These are phyloP conservation scores for Zingel zingel DNA, from an alignment of 2,113 vertebrate genomes.

Conservation along the genomic window DNA sequence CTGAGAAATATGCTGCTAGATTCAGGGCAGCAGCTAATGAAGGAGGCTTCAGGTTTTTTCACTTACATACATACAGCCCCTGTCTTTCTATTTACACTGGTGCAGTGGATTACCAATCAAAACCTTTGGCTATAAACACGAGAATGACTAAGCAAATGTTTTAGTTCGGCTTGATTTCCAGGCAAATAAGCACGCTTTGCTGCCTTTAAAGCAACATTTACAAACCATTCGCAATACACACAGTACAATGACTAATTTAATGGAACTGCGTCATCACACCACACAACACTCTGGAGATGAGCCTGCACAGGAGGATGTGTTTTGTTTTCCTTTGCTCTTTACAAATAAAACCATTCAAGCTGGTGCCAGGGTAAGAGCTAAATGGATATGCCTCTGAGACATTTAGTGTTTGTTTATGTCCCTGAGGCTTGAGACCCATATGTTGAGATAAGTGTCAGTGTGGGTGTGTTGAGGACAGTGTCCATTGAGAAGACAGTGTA, in stretches of 20 bases:
- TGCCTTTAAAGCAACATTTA: slow-evolving; percentile 57
- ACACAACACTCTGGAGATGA: slow-evolving; percentile 43
- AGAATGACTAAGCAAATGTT: slow-evolving; percentile 67
- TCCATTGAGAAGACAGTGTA: slow-evolving; percentile 19
- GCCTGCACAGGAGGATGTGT: slow-evolving; percentile 44
- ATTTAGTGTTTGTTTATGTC: slow-evolving; percentile 68
- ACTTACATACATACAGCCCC: not conserved
- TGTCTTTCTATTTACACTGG: slow-evolving; percentile 20
- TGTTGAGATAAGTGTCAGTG: slow-evolving; percentile 62
- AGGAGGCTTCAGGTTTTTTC: slow-evolving; percentile 23
- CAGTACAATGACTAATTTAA: slow-evolving; percentile 45
- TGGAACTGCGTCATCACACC: slow-evolving; percentile 62
- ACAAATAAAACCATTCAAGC: slow-evolving; percentile 65
- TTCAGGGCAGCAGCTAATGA: slow-evolving; percentile 4
- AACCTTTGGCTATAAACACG: slow-evolving; percentile 54
- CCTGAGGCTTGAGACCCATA: slow-evolving; percentile 25
- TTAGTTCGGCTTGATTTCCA: slow-evolving; percentile 68
- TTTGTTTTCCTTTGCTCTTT: slow-evolving; percentile 48
- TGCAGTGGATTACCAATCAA: slow-evolving; percentile 40
- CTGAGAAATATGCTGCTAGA: slow-evolving; percentile 1
- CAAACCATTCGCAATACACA: slow-evolving; percentile 50
- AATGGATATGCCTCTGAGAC: slow-evolving; percentile 57
- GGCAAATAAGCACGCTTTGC: slow-evolving; percentile 58
- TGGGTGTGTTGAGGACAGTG: slow-evolving; percentile 27
- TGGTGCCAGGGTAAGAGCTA: slow-evolving; percentile 39